phyloP scores from a whole-genome alignment of 2,797 vertebrate species.

The Tolypeutes matacus region DNA sequence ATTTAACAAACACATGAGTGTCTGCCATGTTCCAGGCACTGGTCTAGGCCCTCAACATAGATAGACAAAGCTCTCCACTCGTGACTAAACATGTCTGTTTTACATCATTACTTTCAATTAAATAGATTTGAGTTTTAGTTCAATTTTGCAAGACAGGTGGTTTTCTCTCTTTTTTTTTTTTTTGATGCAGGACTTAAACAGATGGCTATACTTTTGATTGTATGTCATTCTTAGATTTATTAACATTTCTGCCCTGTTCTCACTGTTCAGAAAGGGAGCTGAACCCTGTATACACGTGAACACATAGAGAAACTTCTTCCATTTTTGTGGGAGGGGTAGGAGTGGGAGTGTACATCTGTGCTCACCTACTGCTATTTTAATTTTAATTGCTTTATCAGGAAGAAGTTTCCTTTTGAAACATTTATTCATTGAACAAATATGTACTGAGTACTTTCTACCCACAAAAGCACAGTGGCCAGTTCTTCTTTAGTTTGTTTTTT shows the following conservation, averaged over 20 bases:
- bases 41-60: background rate
- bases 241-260: background rate
- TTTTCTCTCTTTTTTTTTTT: background rate
- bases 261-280: constrained; percentile 18
- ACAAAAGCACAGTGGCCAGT: background rate
- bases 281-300: background rate
- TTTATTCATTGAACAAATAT: background rate
- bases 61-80: background rate
- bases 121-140: constrained; percentile 36
- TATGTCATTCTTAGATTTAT: background rate
- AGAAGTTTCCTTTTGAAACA: background rate
- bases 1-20: background rate
- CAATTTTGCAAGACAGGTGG: background rate
- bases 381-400: constrained; percentile 20
- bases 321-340: background rate
- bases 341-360: background rate
- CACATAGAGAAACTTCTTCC: background rate
- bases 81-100: background rate
- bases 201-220: constrained; percentile 45
- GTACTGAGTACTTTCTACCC: background rate
- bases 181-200: constrained; percentile 22
- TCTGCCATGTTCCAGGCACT: background rate
- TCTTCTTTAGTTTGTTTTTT: background rate
- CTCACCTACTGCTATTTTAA: background rate
- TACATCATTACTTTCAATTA: constrained; percentile 39